A percentile compares a stretch with the other conserved stretches of the same genome.
phyloP scores from a whole-genome alignment of 2,888 invertebrate genomes.

The Bellardia pandia region DNA sequence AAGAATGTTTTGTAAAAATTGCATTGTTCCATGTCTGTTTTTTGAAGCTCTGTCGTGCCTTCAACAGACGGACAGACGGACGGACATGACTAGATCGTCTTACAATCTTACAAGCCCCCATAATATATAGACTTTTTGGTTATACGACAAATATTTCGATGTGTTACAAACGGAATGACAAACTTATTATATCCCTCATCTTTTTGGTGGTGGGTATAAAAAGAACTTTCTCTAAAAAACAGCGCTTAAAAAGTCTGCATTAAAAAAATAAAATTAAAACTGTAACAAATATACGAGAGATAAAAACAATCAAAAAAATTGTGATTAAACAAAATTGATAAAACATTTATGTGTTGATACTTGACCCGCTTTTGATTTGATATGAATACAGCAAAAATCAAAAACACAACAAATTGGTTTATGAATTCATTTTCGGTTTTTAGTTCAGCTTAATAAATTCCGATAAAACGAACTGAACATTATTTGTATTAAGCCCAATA shows the following conservation, averaged over 20 bases:
- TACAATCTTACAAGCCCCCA: too few relatives aligned
- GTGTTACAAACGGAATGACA: too few relatives aligned
- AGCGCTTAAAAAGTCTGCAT: constrained; percentile 1
- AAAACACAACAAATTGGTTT: not conserved
- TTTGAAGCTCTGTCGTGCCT: too few relatives aligned
- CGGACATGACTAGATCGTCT: too few relatives aligned
- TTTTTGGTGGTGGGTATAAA: not conserved
- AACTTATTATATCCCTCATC: too few relatives aligned
- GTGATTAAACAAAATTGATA: constrained; percentile 57
- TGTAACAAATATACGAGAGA: not conserved
- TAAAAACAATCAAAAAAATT: constrained; percentile 16
- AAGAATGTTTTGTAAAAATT: not conserved
- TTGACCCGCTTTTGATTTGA: constrained; percentile 40
- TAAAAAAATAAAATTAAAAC: constrained; percentile 19
- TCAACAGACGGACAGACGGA: too few relatives aligned
- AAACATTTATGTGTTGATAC: constrained; percentile 28
- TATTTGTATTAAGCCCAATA: constrained; percentile 2
- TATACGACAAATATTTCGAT: too few relatives aligned
- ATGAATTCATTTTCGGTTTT: not conserved
- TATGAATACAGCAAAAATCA: not conserved
- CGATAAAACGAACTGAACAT: not conserved
- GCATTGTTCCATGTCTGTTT: too few relatives aligned
- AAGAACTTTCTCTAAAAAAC: constrained; percentile 59
- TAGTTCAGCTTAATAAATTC: constrained; percentile 1
- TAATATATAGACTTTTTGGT: too few relatives aligned